Evolutionary conservation across 2,113 vertebrate species (phyloP), one percentile per base, ranked within the genome.

Genomic region (Zapus hudsonius): DNA sequence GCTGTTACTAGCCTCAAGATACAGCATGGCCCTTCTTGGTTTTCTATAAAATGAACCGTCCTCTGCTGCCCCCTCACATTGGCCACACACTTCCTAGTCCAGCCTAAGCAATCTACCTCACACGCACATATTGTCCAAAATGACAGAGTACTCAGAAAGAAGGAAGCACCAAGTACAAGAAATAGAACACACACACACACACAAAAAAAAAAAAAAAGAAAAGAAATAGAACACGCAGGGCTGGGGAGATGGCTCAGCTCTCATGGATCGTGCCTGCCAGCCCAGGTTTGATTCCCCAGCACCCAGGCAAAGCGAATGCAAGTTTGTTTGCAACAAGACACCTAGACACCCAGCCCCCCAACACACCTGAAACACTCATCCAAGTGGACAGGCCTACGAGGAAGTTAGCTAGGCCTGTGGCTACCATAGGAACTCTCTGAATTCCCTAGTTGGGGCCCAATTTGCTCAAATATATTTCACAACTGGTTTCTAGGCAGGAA

Each of bases 401-500:
- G 57, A 79, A 73, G 66, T 52, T 17, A 4, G 3, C 40, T 76
- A 64, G 52, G 25, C 36, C 80, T 7, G 75, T n/a, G 55, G 29
- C 47, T 10, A 57, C 44, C 42, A 9, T 63, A 33, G 36, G 33
- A 61, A 79, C 31, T 25, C 59, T 47, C 42, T 52, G 25, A 4
- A 92, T 31, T 66, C 44, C 33, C 20, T 47, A 22, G 8, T 25
- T 9, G 10, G 13, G 42, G 15, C 9, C 36, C 42, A 74, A 31
- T 74, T 82, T 52, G 66, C 36, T 23, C 70, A 74, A 42, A 74
- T 55, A 59, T 40, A 76, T 52, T 69, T 42, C 22, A 57, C 70
- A 91, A 40, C 59, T n/a, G 19, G 64, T 55, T 61, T 36, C 76
- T 70, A 25, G 59, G 72, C 59, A 93, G 87, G 81, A 95, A 93